Base-by-base conservation (phyloP, 2,797 vertebrate genomes). In the Bradypus variegatus region DNA sequence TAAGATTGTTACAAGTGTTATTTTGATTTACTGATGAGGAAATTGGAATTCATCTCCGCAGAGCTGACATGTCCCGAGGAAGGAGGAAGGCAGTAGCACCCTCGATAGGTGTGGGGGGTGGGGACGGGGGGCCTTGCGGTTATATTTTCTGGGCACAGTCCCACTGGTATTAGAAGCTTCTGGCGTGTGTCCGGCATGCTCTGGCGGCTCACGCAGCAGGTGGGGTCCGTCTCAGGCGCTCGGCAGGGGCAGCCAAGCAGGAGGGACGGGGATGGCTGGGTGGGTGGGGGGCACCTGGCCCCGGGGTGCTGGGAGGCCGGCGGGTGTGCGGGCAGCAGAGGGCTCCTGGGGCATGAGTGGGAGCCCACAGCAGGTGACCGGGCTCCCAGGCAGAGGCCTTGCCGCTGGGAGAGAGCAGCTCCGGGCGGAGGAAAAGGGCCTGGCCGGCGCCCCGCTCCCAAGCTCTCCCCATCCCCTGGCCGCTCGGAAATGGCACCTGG, bases 1-100 rank as follows among this genome's bases (percentile, higher is more conserved):
- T 7, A 19, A 25, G 64, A 76, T 33, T 78, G 60, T 82, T 64
- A 73, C 69, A 60, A 91, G 41, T 85, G 41, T 50, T 55, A 53
- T 85, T 91, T 93, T 76, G 19, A 83, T 75, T 45, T 50, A 38
- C 75, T 89, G 81, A 55, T 69, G 7, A 73, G 90, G 90, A 90
- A 76, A 48, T 55, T 91, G 86, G 75, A 90, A 82, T 91, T 21
- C 19, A 23, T 82, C 25, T 81, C 80, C 33, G 8, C 7, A 3
- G 33, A 33, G 65, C 84, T 29, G 36, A 11, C 16, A 0, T 69
- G 4, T 45, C 33, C 41, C 77, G 18, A 50, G 80, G 67, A 80
- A n/a, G 2, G 4, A 10, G n/a, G 70, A 67, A 58, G 83, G 53
- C 72, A 25, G 29, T 27, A 15, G 64, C 50, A 15, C 58, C 60